Percentiles rank a stretch among this genome's conserved stretches.
phyloP scores from a whole-genome alignment of 2,888 invertebrate genomes.

The Fabriciana adippe region DNA sequence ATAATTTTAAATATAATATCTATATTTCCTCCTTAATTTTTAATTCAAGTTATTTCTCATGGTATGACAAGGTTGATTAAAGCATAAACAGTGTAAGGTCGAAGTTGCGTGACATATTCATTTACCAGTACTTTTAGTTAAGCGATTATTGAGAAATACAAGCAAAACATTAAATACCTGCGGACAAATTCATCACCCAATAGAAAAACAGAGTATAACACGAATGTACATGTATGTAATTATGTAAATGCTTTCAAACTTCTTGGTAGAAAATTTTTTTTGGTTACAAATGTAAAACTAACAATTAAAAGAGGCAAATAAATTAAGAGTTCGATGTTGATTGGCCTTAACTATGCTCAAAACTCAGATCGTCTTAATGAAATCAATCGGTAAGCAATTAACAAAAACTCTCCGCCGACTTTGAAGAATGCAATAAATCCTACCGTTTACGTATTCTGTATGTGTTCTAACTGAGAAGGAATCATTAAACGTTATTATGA shows the following conservation, averaged over 20 bases:
- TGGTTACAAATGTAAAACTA: constrained; percentile 1
- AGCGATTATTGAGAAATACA: no score
- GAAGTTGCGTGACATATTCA: no score
- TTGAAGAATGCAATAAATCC: constrained; percentile 45
- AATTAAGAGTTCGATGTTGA: background rate
- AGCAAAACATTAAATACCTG: no score
- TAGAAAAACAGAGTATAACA: no score
- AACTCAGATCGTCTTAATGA: constrained; percentile 23
- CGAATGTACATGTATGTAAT: no score
- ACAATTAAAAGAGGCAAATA: constrained; percentile 1
- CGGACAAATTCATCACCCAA: no score
- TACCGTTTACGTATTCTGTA: constrained; percentile 49
- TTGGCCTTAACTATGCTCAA: constrained; percentile 16
- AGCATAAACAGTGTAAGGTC: no score
- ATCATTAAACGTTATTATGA: constrained; percentile 57
- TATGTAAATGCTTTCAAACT: background rate
- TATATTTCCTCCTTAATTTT: no score
- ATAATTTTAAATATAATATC: no score
- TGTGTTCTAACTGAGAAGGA: constrained; percentile 49
- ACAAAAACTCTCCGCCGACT: constrained; percentile 33
- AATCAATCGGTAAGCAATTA: constrained; percentile 41
- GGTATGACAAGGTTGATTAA: no score
- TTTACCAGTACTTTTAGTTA: no score
- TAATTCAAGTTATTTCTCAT: no score
- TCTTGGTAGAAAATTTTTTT: background rate